These are phyloP conservation scores for Pomatorhinus ruficollis DNA, from an alignment of 2,113 vertebrate species.

Conservation along the genomic window DNA sequence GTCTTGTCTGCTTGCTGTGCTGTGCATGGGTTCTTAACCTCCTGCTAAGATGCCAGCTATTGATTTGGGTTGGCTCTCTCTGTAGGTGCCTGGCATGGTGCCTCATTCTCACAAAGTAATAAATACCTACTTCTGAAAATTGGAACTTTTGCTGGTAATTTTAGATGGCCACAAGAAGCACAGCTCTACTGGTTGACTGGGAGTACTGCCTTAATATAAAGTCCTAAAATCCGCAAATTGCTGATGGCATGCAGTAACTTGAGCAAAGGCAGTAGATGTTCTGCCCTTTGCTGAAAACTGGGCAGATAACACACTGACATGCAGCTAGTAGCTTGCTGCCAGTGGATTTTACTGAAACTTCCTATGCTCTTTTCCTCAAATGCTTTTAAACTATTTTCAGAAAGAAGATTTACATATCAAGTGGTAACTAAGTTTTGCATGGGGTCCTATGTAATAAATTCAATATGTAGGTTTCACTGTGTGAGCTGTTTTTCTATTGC, in stretches of 20 bases:
- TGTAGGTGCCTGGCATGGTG: neutral
- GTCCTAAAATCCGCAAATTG: neutral
- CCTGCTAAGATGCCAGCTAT: conserved; percentile 51
- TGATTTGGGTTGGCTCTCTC: conserved; percentile 33
- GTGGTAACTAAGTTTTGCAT: neutral
- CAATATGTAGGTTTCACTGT: rapidly evolving
- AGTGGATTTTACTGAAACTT: neutral
- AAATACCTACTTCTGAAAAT: conserved; percentile 4
- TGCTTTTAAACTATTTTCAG: neutral
- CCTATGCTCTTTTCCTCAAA: neutral
- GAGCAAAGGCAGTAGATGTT: neutral
- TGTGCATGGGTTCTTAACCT: conserved; percentile 37
- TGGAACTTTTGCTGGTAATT: neutral
- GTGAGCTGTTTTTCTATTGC: neutral
- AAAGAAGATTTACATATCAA: neutral
- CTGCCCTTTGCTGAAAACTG: neutral
- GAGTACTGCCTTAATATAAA: neutral
- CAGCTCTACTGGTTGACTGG: neutral
- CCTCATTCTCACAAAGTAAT: conserved; percentile 1
- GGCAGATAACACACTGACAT: neutral
- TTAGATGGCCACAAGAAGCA: neutral
- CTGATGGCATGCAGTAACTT: neutral
- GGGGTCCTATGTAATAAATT: neutral
- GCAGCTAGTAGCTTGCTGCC: neutral
- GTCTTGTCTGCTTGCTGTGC: conserved; percentile 47